Evolutionary conservation across 2,888 invertebrate genomes (phyloP), one percentile per base, ranked within the genome.

Genomic region (Zygaena filipendulae): DNA sequence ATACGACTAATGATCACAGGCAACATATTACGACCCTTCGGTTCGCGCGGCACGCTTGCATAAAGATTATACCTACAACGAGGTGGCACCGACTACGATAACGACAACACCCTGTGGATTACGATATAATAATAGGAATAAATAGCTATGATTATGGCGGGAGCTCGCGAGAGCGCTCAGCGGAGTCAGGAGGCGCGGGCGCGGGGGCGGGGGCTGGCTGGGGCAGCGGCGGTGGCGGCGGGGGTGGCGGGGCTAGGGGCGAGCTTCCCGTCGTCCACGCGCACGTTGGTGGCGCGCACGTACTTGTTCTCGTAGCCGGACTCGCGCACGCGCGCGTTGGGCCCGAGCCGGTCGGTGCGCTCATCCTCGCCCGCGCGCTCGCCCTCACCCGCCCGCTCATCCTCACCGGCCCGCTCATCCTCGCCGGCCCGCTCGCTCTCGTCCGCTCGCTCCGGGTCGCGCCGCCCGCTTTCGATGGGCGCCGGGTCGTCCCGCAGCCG

Each of bases 141-240:
- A 71, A 69, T 72, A 72, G 60, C 49, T 49, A 50, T 41, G 42
- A 38, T 45, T 72, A 72, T 72, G 72, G 72, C 72, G 62, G 59
- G 54, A 49, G 49, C 43, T 45, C 33, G 46, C 33, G 40, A 36
- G 38, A 21, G 18, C 20, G 21, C 23, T 21, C 3, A 3, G 6
- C 16, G 25, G 24, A 7, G 12, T 13, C 11, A 25, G 3, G 8
- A 7, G 20, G 7, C 11, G 37, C 23, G 40, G 37, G 42, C n/a
- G 46, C 33, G 40, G 37, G 38, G 22, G 18, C 20, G 21, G 27
- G 9, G 26, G 38, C 30, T 26, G 18, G 38, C 26, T 39, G 29
- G 29, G 29, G 36, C 35, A 42, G n/a, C n/a, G n/a, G n/a, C n/a
- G n/a, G n/a, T n/a, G n/a, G n/a, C n/a, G n/a, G n/a, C n/a, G 22